phyloP scores from a whole-genome alignment of 1,140 invertebrate genomes.

The Drosophila varians region DNA sequence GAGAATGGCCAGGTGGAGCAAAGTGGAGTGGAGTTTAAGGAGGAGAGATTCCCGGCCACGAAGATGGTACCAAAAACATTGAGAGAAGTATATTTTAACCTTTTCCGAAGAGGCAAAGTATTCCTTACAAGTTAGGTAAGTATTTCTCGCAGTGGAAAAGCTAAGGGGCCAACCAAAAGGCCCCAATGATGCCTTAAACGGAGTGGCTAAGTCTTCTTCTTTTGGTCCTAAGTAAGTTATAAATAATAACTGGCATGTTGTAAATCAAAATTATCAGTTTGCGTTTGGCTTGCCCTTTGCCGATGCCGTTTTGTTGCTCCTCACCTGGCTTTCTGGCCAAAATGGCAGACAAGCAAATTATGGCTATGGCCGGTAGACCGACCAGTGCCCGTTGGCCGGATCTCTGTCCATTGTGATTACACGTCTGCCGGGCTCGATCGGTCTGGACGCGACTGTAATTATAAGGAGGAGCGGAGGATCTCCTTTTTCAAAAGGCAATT shows the following conservation, averaged over 20 bases:
- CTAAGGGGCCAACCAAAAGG: conserved; percentile 2
- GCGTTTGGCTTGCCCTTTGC: conserved; percentile 46
- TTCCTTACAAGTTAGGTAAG: too few species aligned
- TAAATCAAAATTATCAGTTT: conserved; percentile 83
- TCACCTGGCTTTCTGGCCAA: conserved; percentile 31
- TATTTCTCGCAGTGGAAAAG: conserved; percentile 1
- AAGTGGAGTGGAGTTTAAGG: background rate
- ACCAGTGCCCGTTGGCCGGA: background rate
- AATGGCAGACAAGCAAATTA: conserved; percentile 73
- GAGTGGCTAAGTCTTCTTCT: conserved; percentile 60
- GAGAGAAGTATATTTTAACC: background rate
- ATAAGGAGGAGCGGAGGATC: conserved; percentile 20
- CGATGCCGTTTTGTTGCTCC: conserved; percentile 31
- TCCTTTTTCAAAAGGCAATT: background rate
- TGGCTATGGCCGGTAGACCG: conserved; percentile 33
- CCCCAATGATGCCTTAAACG: conserved; percentile 54
- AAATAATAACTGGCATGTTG: conserved; percentile 83
- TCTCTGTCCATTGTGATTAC: conserved; percentile 54
- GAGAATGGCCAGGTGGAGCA: conserved; percentile 17
- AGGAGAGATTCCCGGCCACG: conserved; percentile 25
- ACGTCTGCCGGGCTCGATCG: conserved; percentile 46
- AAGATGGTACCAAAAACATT: conserved; percentile 34
- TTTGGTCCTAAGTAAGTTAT: conserved; percentile 76
- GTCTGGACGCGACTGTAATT: conserved; percentile 55
- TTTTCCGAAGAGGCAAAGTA: background rate